Evolutionary conservation across 2,113 vertebrate species (phyloP).

Genomic region (Lathamus discolor): DNA sequence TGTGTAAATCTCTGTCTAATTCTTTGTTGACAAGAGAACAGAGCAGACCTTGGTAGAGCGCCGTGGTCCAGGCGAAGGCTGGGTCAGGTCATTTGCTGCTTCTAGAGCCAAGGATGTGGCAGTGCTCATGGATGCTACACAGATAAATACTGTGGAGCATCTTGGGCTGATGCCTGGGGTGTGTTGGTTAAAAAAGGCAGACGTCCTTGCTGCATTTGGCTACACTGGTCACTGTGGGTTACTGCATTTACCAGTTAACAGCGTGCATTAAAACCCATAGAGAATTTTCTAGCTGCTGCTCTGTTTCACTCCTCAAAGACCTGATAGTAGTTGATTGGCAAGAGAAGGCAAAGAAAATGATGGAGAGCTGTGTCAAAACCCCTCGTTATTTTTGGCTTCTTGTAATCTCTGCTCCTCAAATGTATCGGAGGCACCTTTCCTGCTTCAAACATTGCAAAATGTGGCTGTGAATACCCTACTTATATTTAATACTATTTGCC

Average conservation of each 20-base stretch:
- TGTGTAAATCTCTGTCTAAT: not conserved
- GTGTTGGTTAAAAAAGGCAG: not conserved
- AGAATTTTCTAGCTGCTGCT: not conserved
- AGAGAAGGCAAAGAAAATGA: not conserved
- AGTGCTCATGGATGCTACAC: accelerated
- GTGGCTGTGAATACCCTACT: not conserved
- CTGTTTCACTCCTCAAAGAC: not conserved
- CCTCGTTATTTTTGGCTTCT: not conserved
- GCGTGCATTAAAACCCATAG: not conserved
- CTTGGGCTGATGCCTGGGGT: not conserved
- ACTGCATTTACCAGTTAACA: not conserved
- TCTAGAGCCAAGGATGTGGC: not conserved
- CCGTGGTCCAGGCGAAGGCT: not conserved
- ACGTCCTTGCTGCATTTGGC: not conserved
- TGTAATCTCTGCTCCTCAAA: not conserved
- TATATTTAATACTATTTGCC: not conserved
- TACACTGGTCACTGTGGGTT: not conserved
- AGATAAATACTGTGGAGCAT: not conserved
- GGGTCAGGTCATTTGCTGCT: not conserved
- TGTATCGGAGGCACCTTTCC: not conserved
- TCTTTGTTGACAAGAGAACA: not conserved
- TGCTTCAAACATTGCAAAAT: not conserved
- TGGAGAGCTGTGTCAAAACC: not conserved
- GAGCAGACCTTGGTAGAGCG: not conserved
- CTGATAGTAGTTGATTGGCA: not conserved